phyloP scores from a whole-genome alignment of 2,113 vertebrate species.

The Poeciliopsis occidentalis region DNA sequence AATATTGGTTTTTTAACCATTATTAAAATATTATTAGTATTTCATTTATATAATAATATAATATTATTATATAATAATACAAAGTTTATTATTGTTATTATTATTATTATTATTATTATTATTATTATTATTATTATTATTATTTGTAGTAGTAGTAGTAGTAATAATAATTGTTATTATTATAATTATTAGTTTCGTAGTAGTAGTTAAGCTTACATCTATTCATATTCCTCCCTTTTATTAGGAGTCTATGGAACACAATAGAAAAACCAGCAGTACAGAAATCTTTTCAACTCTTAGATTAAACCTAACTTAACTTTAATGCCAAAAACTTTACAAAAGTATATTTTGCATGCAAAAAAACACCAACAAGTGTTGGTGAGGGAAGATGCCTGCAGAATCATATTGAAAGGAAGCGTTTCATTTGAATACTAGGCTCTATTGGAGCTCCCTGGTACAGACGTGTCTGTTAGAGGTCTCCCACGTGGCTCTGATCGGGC shows the following conservation, averaged over 20 bases:
- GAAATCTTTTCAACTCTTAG: background rate
- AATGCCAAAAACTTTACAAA: constrained; percentile 16
- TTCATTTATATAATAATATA: no score
- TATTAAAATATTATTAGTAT: no score
- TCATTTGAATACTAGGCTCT: constrained; percentile 49
- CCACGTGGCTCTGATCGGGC: constrained; percentile 69
- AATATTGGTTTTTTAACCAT: no score
- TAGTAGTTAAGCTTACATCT: background rate
- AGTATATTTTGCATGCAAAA: constrained; percentile 1
- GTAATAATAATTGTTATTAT: background rate
- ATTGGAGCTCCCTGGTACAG: constrained; percentile 49
- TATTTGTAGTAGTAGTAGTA: background rate
- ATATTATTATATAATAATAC: no score
- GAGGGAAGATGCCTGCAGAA: constrained; percentile 35
- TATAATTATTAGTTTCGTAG: background rate
- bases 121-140: no score
- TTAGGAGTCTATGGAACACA: background rate
- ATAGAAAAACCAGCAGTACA: background rate
- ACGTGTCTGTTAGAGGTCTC: constrained; percentile 67
- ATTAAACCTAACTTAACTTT: constrained; percentile 14
- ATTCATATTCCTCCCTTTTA: background rate
- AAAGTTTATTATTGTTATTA: no score
- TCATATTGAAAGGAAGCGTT: constrained; percentile 40
- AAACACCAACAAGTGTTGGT: constrained; percentile 19
- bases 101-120: no score